Evolutionary conservation across 2,888 invertebrate genomes (phyloP).

Genomic region (Meta bourneti): DNA sequence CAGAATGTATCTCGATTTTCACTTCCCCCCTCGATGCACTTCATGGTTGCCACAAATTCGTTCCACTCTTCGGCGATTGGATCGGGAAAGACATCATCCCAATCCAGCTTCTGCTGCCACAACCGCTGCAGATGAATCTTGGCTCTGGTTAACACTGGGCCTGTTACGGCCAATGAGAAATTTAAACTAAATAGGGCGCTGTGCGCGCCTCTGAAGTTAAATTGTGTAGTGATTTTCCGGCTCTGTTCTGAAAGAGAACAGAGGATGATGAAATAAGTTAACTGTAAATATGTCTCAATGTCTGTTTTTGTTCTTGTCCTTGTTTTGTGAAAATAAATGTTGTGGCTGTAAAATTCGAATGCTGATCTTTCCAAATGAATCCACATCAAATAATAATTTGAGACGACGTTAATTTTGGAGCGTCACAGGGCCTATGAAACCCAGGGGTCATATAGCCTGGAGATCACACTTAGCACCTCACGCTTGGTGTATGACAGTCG

Average conservation of each 20-base stretch:
- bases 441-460: slow-evolving; percentile 10
- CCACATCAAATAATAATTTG: too few relatives aligned
- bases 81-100: background rate
- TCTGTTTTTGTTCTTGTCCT: too few relatives aligned
- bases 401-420: too few relatives aligned
- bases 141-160: background rate
- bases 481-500: background rate
- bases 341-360: too few relatives aligned
- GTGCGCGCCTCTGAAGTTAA: too few relatives aligned
- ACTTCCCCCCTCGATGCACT: slow-evolving; percentile 2
- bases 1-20: background rate
- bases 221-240: too few relatives aligned
- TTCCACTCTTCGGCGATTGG: background rate
- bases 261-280: too few relatives aligned
- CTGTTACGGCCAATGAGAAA: background rate
- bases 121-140: background rate
- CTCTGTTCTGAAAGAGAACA: too few relatives aligned
- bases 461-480: background rate
- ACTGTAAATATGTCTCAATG: too few relatives aligned
- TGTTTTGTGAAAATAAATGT: too few relatives aligned
- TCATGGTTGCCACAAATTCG: background rate
- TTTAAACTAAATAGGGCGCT: too few relatives aligned
- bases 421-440: background rate
- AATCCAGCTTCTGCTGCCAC: background rate
- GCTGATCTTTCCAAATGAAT: too few relatives aligned